These are phyloP conservation scores for Meriones psammophilus DNA, from an alignment of 2,797 vertebrate genomes.

Conservation along the genomic window DNA sequence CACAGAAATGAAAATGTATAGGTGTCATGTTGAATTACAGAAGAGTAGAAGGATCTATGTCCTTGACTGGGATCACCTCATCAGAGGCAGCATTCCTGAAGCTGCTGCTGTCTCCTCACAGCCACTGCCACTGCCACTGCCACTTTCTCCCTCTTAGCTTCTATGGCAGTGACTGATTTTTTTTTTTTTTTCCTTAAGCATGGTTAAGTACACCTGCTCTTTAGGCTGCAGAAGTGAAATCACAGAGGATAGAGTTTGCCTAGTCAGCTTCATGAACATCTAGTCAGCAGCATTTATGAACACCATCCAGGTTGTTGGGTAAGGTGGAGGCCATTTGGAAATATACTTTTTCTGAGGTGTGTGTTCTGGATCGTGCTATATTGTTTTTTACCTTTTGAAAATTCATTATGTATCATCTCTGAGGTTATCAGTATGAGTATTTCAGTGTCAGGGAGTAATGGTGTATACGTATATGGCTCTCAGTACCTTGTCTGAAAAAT, in stretches of 20 bases:
- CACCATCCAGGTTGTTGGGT: not conserved
- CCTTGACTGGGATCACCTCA: not conserved
- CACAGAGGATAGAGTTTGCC: not conserved
- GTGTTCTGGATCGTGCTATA: not conserved
- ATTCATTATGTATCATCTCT: not conserved
- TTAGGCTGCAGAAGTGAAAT: not conserved
- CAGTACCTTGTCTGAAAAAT: not conserved
- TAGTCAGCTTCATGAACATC: no score
- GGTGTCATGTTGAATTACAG: not conserved
- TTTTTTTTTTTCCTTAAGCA: not conserved
- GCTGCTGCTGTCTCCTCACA: not conserved
- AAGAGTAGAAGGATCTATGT: not conserved
- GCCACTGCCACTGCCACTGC: not conserved
- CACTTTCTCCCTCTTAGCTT: not conserved
- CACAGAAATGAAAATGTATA: not conserved
- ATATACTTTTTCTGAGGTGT: not conserved
- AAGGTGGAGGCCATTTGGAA: constrained; percentile 13
- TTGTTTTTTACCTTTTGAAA: not conserved
- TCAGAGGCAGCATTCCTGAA: not conserved
- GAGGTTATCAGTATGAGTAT: not conserved
- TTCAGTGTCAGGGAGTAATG: constrained; percentile 16
- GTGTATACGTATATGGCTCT: not conserved
- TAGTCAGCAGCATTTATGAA: constrained; percentile 6
- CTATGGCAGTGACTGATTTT: not conserved
- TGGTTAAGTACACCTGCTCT: not conserved